Evolutionary conservation across 2,113 vertebrate species (phyloP).

Genomic region (Lamprologus callipterus): DNA sequence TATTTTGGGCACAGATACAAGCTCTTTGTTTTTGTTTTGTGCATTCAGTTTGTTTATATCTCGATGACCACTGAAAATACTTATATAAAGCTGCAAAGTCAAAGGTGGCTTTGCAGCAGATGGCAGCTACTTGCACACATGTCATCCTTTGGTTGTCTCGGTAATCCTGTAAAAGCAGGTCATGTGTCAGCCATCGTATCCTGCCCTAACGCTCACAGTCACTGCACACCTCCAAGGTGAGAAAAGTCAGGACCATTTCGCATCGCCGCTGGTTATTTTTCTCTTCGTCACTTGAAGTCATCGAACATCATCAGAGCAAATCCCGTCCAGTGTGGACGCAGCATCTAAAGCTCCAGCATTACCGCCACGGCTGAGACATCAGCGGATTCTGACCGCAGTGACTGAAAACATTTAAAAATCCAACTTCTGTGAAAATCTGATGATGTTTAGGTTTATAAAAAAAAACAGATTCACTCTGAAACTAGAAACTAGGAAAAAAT

Average conservation of each 20-base stretch:
- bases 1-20: neutral
- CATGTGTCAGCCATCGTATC: neutral
- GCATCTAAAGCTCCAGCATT: neutral
- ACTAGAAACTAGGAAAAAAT: neutral
- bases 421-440: neutral
- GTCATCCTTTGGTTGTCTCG: neutral
- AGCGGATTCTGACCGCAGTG: neutral
- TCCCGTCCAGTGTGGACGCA: neutral
- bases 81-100: neutral
- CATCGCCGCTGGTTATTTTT: neutral
- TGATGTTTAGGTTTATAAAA: neutral
- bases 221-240: neutral
- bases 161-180: neutral
- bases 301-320: neutral
- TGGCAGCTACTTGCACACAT: neutral
- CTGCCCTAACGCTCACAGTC: neutral
- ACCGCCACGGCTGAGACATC: fast-evolving
- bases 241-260: neutral
- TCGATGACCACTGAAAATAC: neutral
- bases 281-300: neutral
- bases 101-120: neutral
- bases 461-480: fast-evolving
- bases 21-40: neutral
- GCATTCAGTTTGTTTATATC: neutral
- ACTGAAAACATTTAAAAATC: neutral